A percentile compares a stretch with the other conserved stretches of the same genome.
Conservation (phyloP, 1,140 invertebrate species). For the Microplitis demolitor region DNA sequence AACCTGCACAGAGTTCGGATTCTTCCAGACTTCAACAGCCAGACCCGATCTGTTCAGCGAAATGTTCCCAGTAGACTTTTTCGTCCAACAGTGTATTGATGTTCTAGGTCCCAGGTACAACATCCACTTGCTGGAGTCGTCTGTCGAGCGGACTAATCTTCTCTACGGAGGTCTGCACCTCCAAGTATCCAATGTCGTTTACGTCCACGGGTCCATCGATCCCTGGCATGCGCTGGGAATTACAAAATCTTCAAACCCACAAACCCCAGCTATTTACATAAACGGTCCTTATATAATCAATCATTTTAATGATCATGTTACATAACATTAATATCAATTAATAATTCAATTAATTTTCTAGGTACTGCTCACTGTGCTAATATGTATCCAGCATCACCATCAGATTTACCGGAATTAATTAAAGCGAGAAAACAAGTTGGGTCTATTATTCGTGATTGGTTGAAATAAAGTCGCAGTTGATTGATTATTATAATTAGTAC, state of each 20-base stretch:
- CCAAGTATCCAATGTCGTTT: constrained; percentile 76
- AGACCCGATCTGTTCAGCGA: constrained; percentile 77
- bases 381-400: constrained; percentile 73
- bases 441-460: constrained; percentile 64
- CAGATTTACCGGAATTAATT: constrained; percentile 68
- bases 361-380: constrained; percentile 83
- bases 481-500: not conserved
- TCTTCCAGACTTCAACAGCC: constrained; percentile 86
- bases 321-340: constrained; percentile 8
- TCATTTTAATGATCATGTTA: constrained; percentile 16
- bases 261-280: constrained; percentile 74
- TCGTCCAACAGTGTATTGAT: constrained; percentile 80
- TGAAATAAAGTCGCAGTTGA: constrained; percentile 31
- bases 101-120: constrained; percentile 71
- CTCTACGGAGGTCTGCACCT: constrained; percentile 80
- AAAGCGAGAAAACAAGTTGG: constrained; percentile 68
- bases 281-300: constrained; percentile 60
- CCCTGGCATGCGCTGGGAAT: constrained; percentile 91
- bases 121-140: constrained; percentile 64
- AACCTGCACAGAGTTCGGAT: constrained; percentile 94
- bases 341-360: constrained; percentile 48
- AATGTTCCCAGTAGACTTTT: constrained; percentile 79
- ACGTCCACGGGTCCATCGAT: constrained; percentile 89
- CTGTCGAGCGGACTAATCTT: constrained; percentile 74
- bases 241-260: constrained; percentile 62